Evolutionary conservation across 2,113 vertebrate species (phyloP), one percentile per base, ranked within the genome.

Genomic region (Sinocyclocheilus anophthalmus): DNA sequence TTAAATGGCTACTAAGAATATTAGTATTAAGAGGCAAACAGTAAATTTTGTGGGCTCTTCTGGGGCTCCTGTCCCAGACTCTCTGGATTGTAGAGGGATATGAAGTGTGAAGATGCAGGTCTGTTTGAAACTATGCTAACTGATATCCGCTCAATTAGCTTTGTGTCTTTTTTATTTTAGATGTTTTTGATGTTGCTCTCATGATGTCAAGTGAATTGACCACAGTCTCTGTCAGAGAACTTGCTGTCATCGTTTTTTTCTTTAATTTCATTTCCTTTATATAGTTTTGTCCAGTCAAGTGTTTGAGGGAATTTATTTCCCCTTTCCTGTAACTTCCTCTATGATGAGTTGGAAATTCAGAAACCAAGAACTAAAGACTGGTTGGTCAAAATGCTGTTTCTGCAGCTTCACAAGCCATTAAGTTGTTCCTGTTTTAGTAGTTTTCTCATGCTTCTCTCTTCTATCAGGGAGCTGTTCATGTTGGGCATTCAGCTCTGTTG

Each of bases 71-170:
- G 0, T 93, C 16, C 97, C 97, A 0, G 95, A 94, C 59, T 85
- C 87, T 0, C 0, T 98, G 88, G 97, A 97, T 92, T 98, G 96
- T 97, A 93, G 96, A 88, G 24, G 96, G 95, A 0, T 96, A 90
- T 0, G 97, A 0, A 57, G 84, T 0, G 96, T 98, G 70, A 98
- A 97, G 88, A 91, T 92, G 75, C 97, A 98, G 96, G 97, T 81
- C 7, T 8, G 3, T 63, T 24, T 11, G 59, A 20, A 57, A 57
- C 2, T 70, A 37, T 37, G 37, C 37, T 37, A 37, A 37, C 37
- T 37, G 72, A 5, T 45, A 42, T 39, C 11, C 8, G 4, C 72
- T 75, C 72, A 12, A 20, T n/a, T 67, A 16, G 65, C 2, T 33
- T 69, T 37, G 14, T 26, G 4, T 42, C 39, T 0, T 1, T 42